Conservation (phyloP, 2,797 vertebrate genomes). For the Todus mexicanus region DNA sequence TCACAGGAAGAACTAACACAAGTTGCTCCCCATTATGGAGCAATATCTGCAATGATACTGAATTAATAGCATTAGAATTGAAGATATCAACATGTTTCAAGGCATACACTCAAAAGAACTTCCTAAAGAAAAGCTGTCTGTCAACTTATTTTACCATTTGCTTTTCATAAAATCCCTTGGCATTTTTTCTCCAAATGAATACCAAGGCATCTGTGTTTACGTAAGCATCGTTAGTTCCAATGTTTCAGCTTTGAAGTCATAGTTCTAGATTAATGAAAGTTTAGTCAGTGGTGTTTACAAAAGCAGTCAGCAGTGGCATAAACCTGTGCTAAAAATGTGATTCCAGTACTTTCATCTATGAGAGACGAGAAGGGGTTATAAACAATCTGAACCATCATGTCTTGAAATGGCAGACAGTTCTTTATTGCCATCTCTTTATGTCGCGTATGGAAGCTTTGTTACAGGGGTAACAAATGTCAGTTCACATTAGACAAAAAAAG, state of each 20-base stretch:
- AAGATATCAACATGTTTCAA: slow-evolving; percentile 12
- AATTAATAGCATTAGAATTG: slow-evolving; percentile 20
- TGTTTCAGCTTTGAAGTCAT: not conserved
- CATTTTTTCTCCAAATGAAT: not conserved
- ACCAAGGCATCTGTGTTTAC: not conserved
- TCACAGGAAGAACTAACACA: slow-evolving; percentile 14
- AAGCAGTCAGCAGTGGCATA: not conserved
- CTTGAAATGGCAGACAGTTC: not conserved
- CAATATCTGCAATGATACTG: slow-evolving; percentile 43
- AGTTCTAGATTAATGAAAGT: not conserved
- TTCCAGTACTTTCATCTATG: not conserved
- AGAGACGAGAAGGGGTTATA: not conserved
- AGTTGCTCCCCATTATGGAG: not conserved
- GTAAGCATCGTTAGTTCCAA: not conserved
- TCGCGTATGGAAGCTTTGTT: not conserved
- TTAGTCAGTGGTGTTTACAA: not conserved
- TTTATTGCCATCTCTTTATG: not conserved
- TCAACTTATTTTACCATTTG: not conserved
- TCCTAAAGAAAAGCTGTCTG: slow-evolving; percentile 8
- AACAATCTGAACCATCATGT: not conserved
- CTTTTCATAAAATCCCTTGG: not conserved
- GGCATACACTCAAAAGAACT: slow-evolving; percentile 1
- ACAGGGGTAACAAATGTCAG: not conserved
- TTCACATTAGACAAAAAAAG: not conserved
- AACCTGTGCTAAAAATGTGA: not conserved